A percentile compares a stretch with the other conserved stretches of the same genome.
Conservation (phyloP, 2,888 invertebrate genomes). For the Galerucella calmariensis region DNA sequence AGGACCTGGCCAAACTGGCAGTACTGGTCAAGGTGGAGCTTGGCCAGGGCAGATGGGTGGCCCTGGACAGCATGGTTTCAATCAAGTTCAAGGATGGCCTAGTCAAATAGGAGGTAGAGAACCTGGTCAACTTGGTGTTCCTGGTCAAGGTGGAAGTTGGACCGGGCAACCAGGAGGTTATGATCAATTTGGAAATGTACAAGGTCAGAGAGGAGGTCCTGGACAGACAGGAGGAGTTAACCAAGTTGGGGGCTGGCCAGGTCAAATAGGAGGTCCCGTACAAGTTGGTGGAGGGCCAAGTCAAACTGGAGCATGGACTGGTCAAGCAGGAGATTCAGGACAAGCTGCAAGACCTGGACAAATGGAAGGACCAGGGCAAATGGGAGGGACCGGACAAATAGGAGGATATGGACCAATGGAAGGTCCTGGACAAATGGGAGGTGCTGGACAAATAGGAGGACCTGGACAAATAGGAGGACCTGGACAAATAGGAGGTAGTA, state of each 20-base stretch:
- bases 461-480: constrained; percentile 10
- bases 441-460: constrained; percentile 26
- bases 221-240: constrained; percentile 24
- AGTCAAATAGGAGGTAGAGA: constrained; percentile 20
- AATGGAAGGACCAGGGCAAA: constrained; percentile 30
- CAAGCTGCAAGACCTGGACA: constrained; percentile 22
- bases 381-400: constrained; percentile 19
- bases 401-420: constrained; percentile 23
- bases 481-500: background rate
- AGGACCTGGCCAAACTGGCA: constrained; percentile 34
- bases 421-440: constrained; percentile 34
- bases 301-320: constrained; percentile 29
- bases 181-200: constrained; percentile 30
- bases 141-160: constrained; percentile 22
- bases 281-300: constrained; percentile 28
- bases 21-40: constrained; percentile 6
- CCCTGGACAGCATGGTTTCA: constrained; percentile 3
- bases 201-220: constrained; percentile 19
- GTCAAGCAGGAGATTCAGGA: constrained; percentile 26
- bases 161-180: constrained; percentile 30
- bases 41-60: constrained; percentile 19
- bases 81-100: constrained; percentile 9
- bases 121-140: constrained; percentile 3
- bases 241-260: constrained; percentile 19
- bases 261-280: constrained; percentile 28